A percentile compares a stretch with the other conserved stretches of the same genome.
These are phyloP conservation scores for Euglossa dilemma DNA, from an alignment of 1,140 invertebrate genomes.

Conservation along the genomic window DNA sequence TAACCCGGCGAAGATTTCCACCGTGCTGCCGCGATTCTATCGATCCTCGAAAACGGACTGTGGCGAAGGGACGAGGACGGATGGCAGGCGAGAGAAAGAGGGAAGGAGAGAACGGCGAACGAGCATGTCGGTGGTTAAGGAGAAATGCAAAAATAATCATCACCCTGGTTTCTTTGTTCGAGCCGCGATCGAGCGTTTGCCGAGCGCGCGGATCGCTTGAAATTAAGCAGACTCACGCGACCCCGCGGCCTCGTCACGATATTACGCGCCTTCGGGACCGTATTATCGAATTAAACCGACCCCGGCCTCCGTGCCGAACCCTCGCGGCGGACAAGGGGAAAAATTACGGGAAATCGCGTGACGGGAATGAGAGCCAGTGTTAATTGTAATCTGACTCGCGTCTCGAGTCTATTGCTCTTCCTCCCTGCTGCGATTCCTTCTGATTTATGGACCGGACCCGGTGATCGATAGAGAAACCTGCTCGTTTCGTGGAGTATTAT, in stretches of 20 bases:
- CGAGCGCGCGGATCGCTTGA: slow-evolving; percentile 4
- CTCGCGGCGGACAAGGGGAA: neutral
- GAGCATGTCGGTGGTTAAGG: slow-evolving; percentile 30
- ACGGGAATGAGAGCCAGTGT: slow-evolving; percentile 20
- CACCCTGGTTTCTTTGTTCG: slow-evolving; percentile 36
- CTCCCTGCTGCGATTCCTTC: neutral
- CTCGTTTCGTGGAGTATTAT: neutral
- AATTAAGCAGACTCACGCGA: slow-evolving; percentile 67
- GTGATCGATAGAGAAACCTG: neutral
- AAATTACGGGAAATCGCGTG: slow-evolving; percentile 55
- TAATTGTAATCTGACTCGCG: slow-evolving; percentile 55
- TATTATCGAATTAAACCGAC: slow-evolving; percentile 64
- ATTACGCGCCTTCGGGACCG: slow-evolving; percentile 52
- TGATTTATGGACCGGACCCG: neutral
- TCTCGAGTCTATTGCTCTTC: slow-evolving; percentile 15
- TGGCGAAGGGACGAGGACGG: too few species aligned
- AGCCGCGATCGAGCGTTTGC: neutral
- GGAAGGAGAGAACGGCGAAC: neutral
- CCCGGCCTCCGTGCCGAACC: neutral
- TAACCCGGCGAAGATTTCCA: neutral
- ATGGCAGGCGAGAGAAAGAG: neutral
- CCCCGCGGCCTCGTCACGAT: slow-evolving; percentile 23
- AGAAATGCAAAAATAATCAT: slow-evolving; percentile 67
- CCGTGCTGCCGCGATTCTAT: slow-evolving; percentile 26
- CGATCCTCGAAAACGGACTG: neutral